phyloP scores from a whole-genome alignment of 2,888 invertebrate species.

The Gari tellinella region DNA sequence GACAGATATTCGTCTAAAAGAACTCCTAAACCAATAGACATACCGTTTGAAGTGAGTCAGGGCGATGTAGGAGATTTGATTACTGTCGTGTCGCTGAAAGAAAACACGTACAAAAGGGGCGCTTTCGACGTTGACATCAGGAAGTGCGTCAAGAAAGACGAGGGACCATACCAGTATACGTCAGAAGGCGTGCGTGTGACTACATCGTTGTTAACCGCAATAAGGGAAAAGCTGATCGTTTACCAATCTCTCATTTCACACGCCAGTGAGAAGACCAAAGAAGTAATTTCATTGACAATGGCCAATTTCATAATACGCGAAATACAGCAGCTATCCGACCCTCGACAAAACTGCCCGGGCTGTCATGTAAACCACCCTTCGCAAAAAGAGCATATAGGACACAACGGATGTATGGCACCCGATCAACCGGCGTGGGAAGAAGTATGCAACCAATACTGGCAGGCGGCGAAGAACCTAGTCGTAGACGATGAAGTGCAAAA shows the following conservation, averaged over 20 bases:
- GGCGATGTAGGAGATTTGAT: constrained; percentile 6
- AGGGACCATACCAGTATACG: constrained; percentile 10
- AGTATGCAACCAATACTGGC: constrained; percentile 11
- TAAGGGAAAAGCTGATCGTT: not conserved
- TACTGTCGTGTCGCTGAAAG: constrained; percentile 17
- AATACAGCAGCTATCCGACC: constrained; percentile 10
- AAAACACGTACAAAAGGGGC: constrained; percentile 20
- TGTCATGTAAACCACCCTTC: constrained; percentile 8
- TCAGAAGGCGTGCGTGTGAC: constrained; percentile 4
- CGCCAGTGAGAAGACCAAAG: too few species aligned
- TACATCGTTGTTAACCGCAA: not conserved
- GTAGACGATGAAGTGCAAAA: constrained; percentile 3
- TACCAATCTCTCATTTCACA: constrained; percentile 8
- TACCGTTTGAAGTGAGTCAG: constrained; percentile 10
- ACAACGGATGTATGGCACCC: constrained; percentile 11
- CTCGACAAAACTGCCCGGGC: constrained; percentile 10
- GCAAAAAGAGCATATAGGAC: constrained; percentile 12
- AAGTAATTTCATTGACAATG: too few species aligned
- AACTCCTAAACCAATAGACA: constrained; percentile 11
- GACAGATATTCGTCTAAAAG: constrained; percentile 3
- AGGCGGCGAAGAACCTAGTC: constrained; percentile 7
- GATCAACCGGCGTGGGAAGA: constrained; percentile 10
- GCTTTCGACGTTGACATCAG: constrained; percentile 15
- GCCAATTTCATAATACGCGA: too few species aligned
- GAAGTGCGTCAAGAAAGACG: constrained; percentile 18